phyloP scores from a whole-genome alignment of 2,888 invertebrate genomes.

The Phaedon cochleariae region DNA sequence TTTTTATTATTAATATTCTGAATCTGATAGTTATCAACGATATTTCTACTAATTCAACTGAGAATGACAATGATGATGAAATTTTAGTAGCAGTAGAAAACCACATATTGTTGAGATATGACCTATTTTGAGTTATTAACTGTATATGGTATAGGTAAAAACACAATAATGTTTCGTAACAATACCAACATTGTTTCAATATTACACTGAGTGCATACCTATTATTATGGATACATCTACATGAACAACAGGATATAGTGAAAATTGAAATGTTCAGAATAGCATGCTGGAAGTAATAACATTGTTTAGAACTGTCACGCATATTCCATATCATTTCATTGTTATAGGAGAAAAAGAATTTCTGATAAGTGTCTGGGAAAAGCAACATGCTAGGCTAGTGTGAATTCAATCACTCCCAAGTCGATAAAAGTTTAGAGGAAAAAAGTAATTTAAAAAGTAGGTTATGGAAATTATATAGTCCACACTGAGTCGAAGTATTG shows the following conservation, averaged over 20 bases:
- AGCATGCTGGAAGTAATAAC: background rate
- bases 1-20: background rate
- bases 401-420: background rate
- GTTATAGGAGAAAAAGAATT: constrained; percentile 2
- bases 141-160: too few relatives aligned
- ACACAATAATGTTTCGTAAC: too few relatives aligned
- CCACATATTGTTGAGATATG: too few relatives aligned
- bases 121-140: too few relatives aligned
- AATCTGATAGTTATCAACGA: background rate
- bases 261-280: background rate
- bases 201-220: background rate
- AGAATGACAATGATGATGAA: too few relatives aligned
- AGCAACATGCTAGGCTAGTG: background rate
- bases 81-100: too few relatives aligned
- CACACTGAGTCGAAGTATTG: background rate
- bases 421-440: background rate
- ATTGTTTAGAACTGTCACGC: background rate
- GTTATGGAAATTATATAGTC: background rate
- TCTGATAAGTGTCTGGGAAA: background rate
- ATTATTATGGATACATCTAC: background rate
- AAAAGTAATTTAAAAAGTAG: background rate
- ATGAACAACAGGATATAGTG: background rate
- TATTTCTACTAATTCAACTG: too few relatives aligned
- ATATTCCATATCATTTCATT: background rate
- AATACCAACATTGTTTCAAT: background rate